These are phyloP conservation scores for Drosophila malerkotliana DNA, from an alignment of 1,140 invertebrate species.

Conservation along the genomic window DNA sequence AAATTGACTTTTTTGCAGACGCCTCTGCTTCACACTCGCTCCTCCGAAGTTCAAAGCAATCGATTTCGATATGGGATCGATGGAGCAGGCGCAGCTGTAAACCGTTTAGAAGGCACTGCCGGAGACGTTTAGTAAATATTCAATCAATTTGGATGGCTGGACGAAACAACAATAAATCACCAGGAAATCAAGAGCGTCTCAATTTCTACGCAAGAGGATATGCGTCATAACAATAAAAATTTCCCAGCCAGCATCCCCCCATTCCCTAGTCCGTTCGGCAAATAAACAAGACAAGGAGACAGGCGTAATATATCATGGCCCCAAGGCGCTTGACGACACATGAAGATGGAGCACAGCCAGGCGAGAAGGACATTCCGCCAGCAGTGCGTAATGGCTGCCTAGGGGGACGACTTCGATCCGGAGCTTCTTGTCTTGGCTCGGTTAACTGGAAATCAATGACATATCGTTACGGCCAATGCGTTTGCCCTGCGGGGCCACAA, in stretches of 20 bases:
- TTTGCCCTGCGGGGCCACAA: conserved; percentile 62
- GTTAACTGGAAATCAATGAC: conserved; percentile 76
- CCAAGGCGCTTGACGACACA: conserved; percentile 70
- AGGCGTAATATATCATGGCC: conserved; percentile 78
- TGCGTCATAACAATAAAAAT: conserved; percentile 78
- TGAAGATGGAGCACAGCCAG: conserved; percentile 23
- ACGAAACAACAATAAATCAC: conserved; percentile 64
- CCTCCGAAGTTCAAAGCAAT: conserved; percentile 34
- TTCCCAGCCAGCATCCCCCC: conserved; percentile 16
- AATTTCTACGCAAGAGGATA: conserved; percentile 59
- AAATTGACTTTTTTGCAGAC: conserved; percentile 72
- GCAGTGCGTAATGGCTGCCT: conserved; percentile 61
- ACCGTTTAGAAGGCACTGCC: conserved; percentile 68
- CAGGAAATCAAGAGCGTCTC: conserved; percentile 59
- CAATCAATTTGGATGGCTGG: conserved; percentile 74
- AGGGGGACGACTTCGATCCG: conserved; percentile 38
- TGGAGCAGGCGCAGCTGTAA: conserved; percentile 51
- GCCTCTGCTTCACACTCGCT: background rate
- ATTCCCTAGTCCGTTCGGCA: conserved; percentile 54
- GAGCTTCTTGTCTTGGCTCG: conserved; percentile 27
- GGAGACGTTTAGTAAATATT: conserved; percentile 75
- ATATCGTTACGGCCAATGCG: conserved; percentile 76
- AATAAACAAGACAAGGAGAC: conserved; percentile 78
- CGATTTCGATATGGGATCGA: conserved; percentile 39
- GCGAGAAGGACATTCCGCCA: conserved; percentile 33